These are phyloP conservation scores for Trachelus tabidus DNA, from an alignment of 2,888 invertebrate species.

Conservation along the genomic window DNA sequence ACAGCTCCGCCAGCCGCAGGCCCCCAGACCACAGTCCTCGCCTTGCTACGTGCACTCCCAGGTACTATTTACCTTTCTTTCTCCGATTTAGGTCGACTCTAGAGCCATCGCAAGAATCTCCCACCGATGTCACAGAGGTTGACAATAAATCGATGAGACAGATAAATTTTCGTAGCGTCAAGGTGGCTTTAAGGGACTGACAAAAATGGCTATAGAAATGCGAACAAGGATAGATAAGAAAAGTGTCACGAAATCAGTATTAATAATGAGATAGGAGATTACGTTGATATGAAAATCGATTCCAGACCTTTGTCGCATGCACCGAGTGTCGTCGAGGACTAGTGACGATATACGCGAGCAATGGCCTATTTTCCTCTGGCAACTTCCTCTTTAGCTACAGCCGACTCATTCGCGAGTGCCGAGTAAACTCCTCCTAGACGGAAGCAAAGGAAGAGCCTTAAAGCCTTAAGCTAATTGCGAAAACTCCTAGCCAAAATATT, in stretches of 20 bases:
- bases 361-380: neutral
- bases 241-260: neutral
- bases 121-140: neutral
- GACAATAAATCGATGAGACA: neutral
- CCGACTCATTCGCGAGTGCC: neutral
- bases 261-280: neutral
- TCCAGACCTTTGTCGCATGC: neutral
- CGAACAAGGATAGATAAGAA: neutral
- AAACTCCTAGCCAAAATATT: neutral
- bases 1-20: conserved; percentile 3
- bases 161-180: neutral
- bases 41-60: neutral
- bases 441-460: neutral
- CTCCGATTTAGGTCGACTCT: neutral
- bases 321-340: neutral
- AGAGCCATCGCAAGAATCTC: neutral
- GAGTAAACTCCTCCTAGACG: neutral
- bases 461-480: neutral
- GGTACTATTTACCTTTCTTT: neutral
- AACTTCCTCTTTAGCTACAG: neutral
- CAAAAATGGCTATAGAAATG: neutral
- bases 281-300: neutral
- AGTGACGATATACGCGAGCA: neutral
- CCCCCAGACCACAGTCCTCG: neutral
- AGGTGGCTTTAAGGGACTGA: no score